Evolutionary conservation across 2,888 invertebrate genomes (phyloP).

Genomic region (Lasioglossum marginatum): DNA sequence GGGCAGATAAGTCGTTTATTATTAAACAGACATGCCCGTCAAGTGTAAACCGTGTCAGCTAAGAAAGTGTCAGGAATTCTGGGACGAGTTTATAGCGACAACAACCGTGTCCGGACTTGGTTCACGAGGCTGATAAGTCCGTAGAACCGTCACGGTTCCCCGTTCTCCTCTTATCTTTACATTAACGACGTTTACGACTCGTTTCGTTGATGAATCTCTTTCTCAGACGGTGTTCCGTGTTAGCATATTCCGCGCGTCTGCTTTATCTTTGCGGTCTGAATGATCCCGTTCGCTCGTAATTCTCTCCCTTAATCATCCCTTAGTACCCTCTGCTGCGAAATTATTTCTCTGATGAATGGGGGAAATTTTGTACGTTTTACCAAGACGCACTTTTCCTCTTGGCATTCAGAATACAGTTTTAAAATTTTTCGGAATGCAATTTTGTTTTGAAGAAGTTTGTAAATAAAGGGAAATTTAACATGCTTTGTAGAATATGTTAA

Average conservation of each 20-base stretch:
- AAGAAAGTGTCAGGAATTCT: conserved; percentile 42
- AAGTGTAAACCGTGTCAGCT: background rate
- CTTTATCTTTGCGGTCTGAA: background rate
- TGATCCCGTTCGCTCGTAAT: background rate
- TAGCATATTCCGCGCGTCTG: background rate
- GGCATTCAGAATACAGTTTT: background rate
- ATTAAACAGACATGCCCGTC: conserved; percentile 10
- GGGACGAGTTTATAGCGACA: conserved; percentile 50
- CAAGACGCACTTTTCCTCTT: background rate
- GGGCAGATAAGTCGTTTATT: background rate
- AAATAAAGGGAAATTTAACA: background rate
- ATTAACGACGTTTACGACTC: conserved; percentile 28
- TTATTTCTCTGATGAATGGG: background rate
- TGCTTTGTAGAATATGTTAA: background rate
- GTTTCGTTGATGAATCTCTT: conserved; percentile 10
- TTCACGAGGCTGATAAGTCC: conserved; percentile 61
- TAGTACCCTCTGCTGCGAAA: background rate
- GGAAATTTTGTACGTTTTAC: background rate
- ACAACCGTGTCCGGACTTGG: conserved; percentile 1
- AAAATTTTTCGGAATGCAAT: background rate
- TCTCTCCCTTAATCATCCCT: background rate
- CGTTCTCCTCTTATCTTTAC: conserved; percentile 20
- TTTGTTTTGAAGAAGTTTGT: background rate
- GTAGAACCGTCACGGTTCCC: conserved; percentile 14
- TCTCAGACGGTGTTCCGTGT: background rate